Evolutionary conservation across 2,797 vertebrate genomes (phyloP).

Genomic region (Macrochelys suwanniensis): DNA sequence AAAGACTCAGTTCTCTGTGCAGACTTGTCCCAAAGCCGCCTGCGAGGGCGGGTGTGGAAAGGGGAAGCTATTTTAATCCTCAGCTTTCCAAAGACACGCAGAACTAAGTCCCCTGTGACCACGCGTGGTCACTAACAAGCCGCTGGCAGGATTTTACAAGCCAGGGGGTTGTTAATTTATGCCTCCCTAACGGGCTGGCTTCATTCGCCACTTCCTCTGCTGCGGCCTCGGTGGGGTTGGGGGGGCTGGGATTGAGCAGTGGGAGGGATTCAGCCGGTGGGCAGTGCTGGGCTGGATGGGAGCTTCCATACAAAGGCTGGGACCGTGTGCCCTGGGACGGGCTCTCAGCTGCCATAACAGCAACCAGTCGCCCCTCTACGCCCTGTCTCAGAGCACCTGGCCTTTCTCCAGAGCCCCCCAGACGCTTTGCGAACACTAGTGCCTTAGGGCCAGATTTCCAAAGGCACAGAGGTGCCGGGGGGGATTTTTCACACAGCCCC

Average conservation of each 20-base stretch:
- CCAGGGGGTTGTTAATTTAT: neutral
- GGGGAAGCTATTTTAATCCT: neutral
- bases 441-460: too few species aligned
- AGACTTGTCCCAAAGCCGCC: neutral
- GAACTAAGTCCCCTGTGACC: neutral
- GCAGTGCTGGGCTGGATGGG: neutral
- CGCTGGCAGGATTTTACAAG: neutral
- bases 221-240: neutral
- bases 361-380: neutral
- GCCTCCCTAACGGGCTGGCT: neutral
- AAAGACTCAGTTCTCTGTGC: neutral
- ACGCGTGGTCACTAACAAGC: neutral
- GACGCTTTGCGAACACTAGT: too few species aligned
- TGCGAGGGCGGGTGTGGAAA: neutral
- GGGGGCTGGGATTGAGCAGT: neutral
- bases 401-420: too few species aligned
- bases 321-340: neutral
- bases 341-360: neutral
- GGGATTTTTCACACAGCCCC: neutral
- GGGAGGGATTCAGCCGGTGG: neutral
- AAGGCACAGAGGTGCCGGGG: too few species aligned
- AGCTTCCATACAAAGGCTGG: neutral
- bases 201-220: neutral
- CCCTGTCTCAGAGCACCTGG: neutral
- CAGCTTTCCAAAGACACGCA: neutral